Conservation (phyloP, 2,113 vertebrate species). For the Dinomys branickii region DNA sequence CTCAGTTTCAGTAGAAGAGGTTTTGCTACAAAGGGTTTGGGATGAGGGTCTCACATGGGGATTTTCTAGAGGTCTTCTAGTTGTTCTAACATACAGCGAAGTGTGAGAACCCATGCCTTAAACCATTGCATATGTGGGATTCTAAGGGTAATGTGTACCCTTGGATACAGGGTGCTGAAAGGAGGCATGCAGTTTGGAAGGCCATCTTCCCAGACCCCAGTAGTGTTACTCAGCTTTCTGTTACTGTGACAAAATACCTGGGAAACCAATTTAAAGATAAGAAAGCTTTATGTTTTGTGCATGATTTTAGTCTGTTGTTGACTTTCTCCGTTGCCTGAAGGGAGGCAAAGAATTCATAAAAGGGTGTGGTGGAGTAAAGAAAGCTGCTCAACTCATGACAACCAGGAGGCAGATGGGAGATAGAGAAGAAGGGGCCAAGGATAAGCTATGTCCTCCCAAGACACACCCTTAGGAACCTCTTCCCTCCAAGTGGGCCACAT, state of each 20-base stretch:
- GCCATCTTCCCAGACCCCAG: background rate
- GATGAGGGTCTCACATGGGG: background rate
- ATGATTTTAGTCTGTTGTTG: background rate
- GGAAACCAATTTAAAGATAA: background rate
- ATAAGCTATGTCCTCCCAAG: background rate
- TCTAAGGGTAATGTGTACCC: background rate
- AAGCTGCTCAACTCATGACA: background rate
- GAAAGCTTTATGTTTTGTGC: background rate
- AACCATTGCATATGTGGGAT: background rate
- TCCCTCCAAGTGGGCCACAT: background rate
- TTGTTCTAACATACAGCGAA: background rate
- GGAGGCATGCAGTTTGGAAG: background rate
- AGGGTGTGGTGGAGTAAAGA: background rate
- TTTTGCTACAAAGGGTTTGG: background rate
- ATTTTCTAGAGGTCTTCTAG: background rate
- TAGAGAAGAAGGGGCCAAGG: background rate
- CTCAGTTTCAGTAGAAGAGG: background rate
- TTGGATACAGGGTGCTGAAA: background rate
- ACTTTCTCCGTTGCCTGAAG: background rate
- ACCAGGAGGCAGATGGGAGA: background rate
- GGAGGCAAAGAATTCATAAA: background rate
- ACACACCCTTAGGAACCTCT: background rate
- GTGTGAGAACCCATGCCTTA: background rate
- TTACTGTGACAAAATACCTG: background rate
- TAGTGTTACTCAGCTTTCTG: background rate